Conservation (phyloP, 2,888 invertebrate species). For the Gymnosoma rotundatum region DNA sequence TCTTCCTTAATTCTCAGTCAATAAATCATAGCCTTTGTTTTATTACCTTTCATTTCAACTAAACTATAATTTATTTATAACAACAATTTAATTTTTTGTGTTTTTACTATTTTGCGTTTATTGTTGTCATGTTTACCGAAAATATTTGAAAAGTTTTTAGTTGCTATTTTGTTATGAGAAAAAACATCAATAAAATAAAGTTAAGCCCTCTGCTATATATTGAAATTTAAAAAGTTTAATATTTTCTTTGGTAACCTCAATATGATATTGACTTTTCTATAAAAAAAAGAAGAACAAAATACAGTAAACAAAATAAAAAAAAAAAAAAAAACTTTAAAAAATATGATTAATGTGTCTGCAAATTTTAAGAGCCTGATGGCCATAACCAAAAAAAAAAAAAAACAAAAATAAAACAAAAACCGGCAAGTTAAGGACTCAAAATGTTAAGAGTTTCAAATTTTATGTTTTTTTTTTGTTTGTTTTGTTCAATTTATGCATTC, state of each 20-base stretch:
- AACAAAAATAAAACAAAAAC: slow-evolving; percentile 13
- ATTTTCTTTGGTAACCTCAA: slow-evolving; percentile 42
- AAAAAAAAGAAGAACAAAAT: not conserved
- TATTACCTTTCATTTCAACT: not conserved
- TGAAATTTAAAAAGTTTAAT: slow-evolving; percentile 11
- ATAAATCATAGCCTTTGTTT: slow-evolving; percentile 23
- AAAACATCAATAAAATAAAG: slow-evolving; percentile 51
- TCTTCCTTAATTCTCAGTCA: not conserved
- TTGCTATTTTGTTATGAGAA: not conserved
- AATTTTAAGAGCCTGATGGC: slow-evolving; percentile 61
- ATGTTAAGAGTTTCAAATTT: slow-evolving; percentile 59
- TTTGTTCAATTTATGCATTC: slow-evolving; percentile 33
- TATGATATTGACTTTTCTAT: slow-evolving; percentile 63
- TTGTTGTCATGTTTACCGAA: slow-evolving; percentile 59
- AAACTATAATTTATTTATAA: slow-evolving; percentile 38
- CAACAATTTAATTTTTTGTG: slow-evolving; percentile 34
- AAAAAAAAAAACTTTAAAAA: slow-evolving; percentile 38
- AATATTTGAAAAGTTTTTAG: slow-evolving; percentile 59
- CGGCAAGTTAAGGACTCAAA: slow-evolving; percentile 48
- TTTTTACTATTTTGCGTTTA: slow-evolving; percentile 23
- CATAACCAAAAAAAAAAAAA: slow-evolving; percentile 29
- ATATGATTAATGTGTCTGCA: slow-evolving; percentile 71
- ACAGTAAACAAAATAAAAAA: slow-evolving; percentile 23
- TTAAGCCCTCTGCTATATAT: not conserved
- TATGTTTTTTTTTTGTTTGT: slow-evolving; percentile 37